Evolutionary conservation across 2,888 invertebrate genomes (phyloP).

Genomic region (Cheilosia soror): DNA sequence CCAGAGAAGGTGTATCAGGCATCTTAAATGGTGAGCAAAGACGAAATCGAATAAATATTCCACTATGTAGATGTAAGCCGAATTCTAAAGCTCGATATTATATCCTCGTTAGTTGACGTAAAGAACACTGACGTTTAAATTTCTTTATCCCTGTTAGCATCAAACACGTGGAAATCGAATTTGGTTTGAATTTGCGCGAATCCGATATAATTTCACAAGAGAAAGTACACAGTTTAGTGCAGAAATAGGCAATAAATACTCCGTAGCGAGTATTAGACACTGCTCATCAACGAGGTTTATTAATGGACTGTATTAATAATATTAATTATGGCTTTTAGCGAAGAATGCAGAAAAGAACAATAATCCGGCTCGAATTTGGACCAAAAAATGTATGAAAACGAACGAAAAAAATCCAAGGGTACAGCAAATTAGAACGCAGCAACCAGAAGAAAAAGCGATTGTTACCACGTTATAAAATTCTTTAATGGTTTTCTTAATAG

Average conservation of each 20-base stretch:
- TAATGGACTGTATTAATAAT: background rate
- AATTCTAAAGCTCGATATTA: background rate
- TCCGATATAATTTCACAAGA: too few species aligned
- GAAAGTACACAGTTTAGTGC: too few species aligned
- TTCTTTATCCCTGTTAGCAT: background rate
- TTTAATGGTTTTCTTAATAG: background rate
- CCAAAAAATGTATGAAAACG: background rate
- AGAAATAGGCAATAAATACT: too few species aligned
- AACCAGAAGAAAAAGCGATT: background rate
- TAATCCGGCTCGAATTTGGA: constrained; percentile 1
- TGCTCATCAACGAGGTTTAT: background rate
- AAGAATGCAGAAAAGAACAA: background rate
- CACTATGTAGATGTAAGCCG: background rate
- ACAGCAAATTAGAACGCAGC: background rate
- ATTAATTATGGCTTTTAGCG: background rate
- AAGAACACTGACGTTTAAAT: background rate
- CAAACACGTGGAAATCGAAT: too few species aligned
- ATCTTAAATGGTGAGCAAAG: background rate
- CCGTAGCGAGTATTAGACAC: too few species aligned
- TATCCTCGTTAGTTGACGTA: background rate
- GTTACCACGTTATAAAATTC: background rate
- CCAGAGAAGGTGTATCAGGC: background rate
- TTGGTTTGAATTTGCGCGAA: too few species aligned
- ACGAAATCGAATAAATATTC: background rate
- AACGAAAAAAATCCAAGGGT: background rate